Evolutionary conservation across 2,113 vertebrate species (phyloP).

Genomic region (Podiceps cristatus): DNA sequence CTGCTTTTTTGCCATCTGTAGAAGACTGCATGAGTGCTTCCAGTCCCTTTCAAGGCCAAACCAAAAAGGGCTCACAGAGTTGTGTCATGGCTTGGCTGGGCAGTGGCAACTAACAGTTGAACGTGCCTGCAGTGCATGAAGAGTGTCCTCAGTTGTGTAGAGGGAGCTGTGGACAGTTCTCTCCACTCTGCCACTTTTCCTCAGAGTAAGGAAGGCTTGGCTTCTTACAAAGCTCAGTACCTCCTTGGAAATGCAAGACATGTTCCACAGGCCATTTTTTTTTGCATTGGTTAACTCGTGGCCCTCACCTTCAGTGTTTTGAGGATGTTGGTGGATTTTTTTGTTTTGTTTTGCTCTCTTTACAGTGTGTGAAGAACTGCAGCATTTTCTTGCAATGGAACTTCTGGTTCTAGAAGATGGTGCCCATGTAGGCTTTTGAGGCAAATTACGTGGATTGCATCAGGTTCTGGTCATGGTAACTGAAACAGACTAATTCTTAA

Average conservation of each 20-base stretch:
- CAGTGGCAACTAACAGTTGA: not conserved
- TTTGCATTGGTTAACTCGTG: not conserved
- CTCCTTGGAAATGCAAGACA: not conserved
- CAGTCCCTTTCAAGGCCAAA: not conserved
- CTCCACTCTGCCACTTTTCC: fast-evolving
- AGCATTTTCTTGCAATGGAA: not conserved
- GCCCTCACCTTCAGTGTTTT: not conserved
- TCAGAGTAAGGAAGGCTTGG: not conserved
- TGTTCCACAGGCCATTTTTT: fast-evolving
- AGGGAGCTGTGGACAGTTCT: not conserved
- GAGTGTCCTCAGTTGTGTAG: not conserved
- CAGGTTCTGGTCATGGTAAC: not conserved
- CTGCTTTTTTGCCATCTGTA: not conserved
- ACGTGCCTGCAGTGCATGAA: fast-evolving
- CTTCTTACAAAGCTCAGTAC: not conserved
- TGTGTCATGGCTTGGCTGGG: not conserved
- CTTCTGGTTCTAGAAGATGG: not conserved
- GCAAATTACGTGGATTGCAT: not conserved
- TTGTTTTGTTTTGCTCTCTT: not conserved
- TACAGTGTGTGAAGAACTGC: not conserved
- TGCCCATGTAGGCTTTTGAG: not conserved
- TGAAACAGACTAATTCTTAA: not conserved
- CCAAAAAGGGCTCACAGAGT: not conserved
- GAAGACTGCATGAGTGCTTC: not conserved
- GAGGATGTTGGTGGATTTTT: not conserved